Conservation (phyloP, 2,888 invertebrate species). For the Conchocele bisecta region DNA sequence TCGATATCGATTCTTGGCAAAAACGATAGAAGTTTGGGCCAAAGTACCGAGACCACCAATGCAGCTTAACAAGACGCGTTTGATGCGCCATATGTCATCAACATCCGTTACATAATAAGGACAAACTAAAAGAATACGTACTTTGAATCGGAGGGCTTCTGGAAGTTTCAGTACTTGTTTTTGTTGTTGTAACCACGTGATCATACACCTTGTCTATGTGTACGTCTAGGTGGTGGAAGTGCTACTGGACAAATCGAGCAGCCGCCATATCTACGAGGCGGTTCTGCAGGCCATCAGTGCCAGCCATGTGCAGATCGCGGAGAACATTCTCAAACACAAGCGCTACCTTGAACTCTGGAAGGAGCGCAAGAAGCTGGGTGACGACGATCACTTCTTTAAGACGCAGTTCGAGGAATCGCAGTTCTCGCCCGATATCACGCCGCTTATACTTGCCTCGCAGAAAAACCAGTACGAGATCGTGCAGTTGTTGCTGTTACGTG, state of each 20-base stretch:
- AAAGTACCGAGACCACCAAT: too few species aligned
- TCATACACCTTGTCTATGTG: too few species aligned
- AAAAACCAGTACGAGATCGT: slow-evolving; percentile 81
- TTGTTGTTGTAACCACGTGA: too few species aligned
- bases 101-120: too few species aligned
- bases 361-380: slow-evolving; percentile 71
- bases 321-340: slow-evolving; percentile 80
- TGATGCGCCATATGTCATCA: too few species aligned
- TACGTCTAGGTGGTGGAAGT: slow-evolving; percentile 79
- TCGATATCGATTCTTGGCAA: too few species aligned
- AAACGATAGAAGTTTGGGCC: too few species aligned
- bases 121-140: too few species aligned
- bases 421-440: slow-evolving; percentile 80
- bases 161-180: too few species aligned
- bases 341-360: slow-evolving; percentile 78
- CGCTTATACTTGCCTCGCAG: slow-evolving; percentile 79
- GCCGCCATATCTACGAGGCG: slow-evolving; percentile 79
- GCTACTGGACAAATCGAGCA: slow-evolving; percentile 76
- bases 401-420: slow-evolving; percentile 77
- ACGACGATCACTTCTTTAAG: slow-evolving; percentile 74
- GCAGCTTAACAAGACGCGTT: too few species aligned
- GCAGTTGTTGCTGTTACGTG: slow-evolving; percentile 75
- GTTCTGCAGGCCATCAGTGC: slow-evolving; percentile 80
- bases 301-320: slow-evolving; percentile 81
- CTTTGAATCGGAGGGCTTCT: too few species aligned